Conservation (phyloP, 2,113 vertebrate genomes). For the Acrocephalus kingi region DNA sequence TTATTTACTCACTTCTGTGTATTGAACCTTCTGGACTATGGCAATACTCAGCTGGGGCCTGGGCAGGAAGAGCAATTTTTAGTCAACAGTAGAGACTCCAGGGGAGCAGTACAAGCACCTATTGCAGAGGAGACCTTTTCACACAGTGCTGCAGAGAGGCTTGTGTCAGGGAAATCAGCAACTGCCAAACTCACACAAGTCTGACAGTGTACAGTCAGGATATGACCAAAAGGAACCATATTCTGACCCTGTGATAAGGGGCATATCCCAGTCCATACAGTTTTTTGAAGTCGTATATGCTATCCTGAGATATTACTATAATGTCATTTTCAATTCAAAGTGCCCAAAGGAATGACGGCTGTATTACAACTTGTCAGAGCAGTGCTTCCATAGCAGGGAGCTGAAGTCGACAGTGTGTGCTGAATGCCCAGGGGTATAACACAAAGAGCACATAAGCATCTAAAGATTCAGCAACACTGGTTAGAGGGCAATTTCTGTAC, state of each 20-base stretch:
- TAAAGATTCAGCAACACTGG: not conserved
- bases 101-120: not conserved
- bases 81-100: not conserved
- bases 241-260: not conserved
- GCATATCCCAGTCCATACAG: not conserved
- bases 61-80: not conserved
- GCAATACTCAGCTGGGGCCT: not conserved
- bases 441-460: accelerated
- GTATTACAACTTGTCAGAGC: not conserved
- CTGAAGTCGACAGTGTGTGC: accelerated
- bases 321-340: not conserved
- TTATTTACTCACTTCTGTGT: not conserved
- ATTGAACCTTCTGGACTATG: not conserved
- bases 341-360: not conserved
- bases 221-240: not conserved
- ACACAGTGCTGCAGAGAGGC: not conserved
- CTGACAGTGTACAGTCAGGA: not conserved
- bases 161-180: not conserved
- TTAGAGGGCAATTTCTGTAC: not conserved
- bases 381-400: not conserved
- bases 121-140: not conserved
- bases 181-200: not conserved
- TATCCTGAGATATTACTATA: not conserved
- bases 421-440: not conserved
- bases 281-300: not conserved